Percentiles rank a stretch among this genome's conserved stretches.
These are phyloP conservation scores for Drosophila longiperda DNA, from an alignment of 2,888 invertebrate species.

Conservation along the genomic window DNA sequence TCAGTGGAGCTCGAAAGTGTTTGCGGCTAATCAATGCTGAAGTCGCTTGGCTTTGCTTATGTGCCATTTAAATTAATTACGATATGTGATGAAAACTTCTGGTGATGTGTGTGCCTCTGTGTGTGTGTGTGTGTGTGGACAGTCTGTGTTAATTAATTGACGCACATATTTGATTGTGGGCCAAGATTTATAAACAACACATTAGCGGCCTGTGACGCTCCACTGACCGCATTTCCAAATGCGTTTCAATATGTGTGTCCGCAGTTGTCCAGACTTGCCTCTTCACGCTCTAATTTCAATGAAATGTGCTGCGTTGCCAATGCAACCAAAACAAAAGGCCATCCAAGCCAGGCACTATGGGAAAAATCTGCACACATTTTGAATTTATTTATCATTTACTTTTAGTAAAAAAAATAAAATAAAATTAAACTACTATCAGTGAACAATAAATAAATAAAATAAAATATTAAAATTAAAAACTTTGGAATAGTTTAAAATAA, in stretches of 20 bases:
- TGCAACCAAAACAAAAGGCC: slow-evolving; percentile 39
- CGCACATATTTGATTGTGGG: slow-evolving; percentile 69
- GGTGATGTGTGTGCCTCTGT: slow-evolving; percentile 24
- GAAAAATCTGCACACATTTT: not conserved
- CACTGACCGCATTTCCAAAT: slow-evolving; percentile 51
- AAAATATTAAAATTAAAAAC: too few relatives aligned
- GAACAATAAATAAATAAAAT: too few relatives aligned
- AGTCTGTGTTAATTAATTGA: slow-evolving; percentile 64
- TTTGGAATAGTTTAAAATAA: too few relatives aligned
- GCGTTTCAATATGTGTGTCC: slow-evolving; percentile 45
- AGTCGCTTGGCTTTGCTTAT: slow-evolving; percentile 47
- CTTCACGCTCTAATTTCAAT: slow-evolving; percentile 61
- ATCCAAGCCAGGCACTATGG: slow-evolving; percentile 25
- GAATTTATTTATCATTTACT: not conserved
- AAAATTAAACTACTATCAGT: too few relatives aligned
- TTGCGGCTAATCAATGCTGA: slow-evolving; percentile 71
- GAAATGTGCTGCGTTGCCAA: slow-evolving; percentile 47
- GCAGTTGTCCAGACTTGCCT: slow-evolving; percentile 42
- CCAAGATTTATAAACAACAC: slow-evolving; percentile 67
- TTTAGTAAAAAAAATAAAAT: too few relatives aligned
- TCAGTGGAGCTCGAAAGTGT: slow-evolving; percentile 65
- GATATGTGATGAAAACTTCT: slow-evolving; percentile 72
- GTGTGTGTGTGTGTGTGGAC: slow-evolving; percentile 15
- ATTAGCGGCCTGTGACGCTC: slow-evolving; percentile 38
- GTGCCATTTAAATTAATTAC: slow-evolving; percentile 75